Conservation (phyloP, 2,888 invertebrate genomes). For the Drosophila greeni region DNA sequence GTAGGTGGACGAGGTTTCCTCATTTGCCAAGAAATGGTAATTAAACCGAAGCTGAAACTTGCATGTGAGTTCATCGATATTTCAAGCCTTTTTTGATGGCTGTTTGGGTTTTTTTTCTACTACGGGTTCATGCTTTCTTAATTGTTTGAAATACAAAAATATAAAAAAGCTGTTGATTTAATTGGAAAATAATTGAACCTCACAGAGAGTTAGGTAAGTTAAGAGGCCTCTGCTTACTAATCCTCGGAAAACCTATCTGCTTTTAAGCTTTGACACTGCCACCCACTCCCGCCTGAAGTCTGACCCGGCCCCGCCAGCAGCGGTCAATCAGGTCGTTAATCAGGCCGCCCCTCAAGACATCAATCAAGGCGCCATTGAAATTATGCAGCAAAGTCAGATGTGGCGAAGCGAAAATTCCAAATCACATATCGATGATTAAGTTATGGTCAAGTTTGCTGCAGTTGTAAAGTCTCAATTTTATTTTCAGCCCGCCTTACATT, state of each 20-base stretch:
- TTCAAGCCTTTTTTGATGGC: not conserved
- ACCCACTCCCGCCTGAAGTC: not conserved
- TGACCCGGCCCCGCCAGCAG: not conserved
- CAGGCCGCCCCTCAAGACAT: slow-evolving; percentile 16
- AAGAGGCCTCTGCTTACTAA: not conserved
- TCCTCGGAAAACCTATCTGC: not conserved
- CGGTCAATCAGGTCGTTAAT: slow-evolving; percentile 16
- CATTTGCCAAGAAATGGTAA: slow-evolving; percentile 7
- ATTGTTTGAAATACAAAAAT: not conserved
- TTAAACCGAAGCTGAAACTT: not conserved
- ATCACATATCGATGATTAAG: slow-evolving; percentile 53
- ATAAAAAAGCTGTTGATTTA: not conserved
- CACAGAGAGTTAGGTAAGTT: no score
- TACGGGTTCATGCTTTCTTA: not conserved
- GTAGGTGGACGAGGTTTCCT: slow-evolving; percentile 17
- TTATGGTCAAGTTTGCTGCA: slow-evolving; percentile 55
- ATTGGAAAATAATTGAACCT: not conserved
- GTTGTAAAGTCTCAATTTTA: slow-evolving; percentile 29
- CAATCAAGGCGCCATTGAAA: slow-evolving; percentile 56
- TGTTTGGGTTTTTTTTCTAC: not conserved
- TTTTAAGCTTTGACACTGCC: not conserved
- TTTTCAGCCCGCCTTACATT: not conserved
- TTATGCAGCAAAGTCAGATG: slow-evolving; percentile 38
- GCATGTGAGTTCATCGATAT: slow-evolving; percentile 7
- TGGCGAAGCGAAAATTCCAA: slow-evolving; percentile 15